Evolutionary conservation across 2,113 vertebrate species (phyloP).

Genomic region (Chionomys nivalis): DNA sequence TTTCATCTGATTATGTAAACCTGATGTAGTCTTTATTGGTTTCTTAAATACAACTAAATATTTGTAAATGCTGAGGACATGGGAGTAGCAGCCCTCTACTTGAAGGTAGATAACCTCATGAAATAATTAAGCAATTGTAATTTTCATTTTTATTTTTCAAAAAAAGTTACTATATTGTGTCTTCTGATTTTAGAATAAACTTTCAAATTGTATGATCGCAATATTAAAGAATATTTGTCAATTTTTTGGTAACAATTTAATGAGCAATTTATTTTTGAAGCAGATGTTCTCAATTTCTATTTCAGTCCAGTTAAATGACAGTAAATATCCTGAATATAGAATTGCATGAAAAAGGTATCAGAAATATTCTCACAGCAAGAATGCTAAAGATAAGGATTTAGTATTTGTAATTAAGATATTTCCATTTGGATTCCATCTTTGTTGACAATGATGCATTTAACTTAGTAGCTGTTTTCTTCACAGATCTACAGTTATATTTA

Average conservation of each 20-base stretch:
- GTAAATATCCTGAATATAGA: constrained; percentile 48
- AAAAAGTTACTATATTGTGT: not conserved
- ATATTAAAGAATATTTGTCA: constrained; percentile 49
- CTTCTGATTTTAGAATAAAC: constrained; percentile 56
- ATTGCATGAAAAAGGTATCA: constrained; percentile 61
- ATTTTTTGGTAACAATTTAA: constrained; percentile 75
- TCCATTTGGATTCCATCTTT: constrained; percentile 23
- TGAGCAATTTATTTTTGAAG: constrained; percentile 71
- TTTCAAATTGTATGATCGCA: constrained; percentile 55
- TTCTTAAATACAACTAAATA: constrained; percentile 3
- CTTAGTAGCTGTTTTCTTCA: constrained; percentile 53
- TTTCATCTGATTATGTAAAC: not conserved
- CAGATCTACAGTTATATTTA: constrained; percentile 63
- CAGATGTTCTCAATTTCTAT: constrained; percentile 76
- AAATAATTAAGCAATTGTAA: not conserved
- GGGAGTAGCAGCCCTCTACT: not conserved
- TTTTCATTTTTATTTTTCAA: constrained; percentile 4
- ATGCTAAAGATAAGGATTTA: constrained; percentile 35
- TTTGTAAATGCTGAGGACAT: constrained; percentile 35
- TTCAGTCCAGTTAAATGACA: constrained; percentile 64
- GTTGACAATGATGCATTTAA: constrained; percentile 63
- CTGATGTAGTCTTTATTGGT: not conserved
- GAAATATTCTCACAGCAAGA: not conserved
- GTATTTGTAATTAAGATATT: constrained; percentile 42
- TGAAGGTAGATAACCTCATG: not conserved